Base-by-base conservation (phyloP, 2,888 invertebrate species). In the Drosophila lacicola region DNA sequence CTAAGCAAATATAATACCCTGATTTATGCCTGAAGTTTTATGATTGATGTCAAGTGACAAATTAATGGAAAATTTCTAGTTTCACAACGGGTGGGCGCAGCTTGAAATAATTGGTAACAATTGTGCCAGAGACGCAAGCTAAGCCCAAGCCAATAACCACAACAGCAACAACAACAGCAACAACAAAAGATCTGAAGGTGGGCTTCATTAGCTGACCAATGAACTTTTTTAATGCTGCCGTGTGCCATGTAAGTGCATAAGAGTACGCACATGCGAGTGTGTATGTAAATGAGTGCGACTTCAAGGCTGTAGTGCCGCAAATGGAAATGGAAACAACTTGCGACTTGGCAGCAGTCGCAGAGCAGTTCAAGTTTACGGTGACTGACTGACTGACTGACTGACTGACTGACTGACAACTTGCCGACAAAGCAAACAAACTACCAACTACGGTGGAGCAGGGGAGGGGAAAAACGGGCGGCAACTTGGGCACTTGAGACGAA, bases 191-290 rank as follows among this genome's bases (percentile, higher is more conserved):
- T 41, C 57, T 70, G 86, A 82, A 88, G 82, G 86, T 85, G 88
- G 88, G 70, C 74, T 77, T 65, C 68, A 68, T 81, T 71, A 61
- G 72, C 69, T 87, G 81, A 87, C 71, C 85, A 79, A 78, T 82
- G 82, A 82, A 82, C 82, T 81, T 72, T 74, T 74, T 67, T 63
- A 62, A 62, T 64, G 0, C 2, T 29, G 29, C 29, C 29, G 49
- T 73, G 49, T 73, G 79, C 60, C 75, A 69, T 75, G 79, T 75
- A 69, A 76, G 57, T 70, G 75, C 75, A 74, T 58, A 47, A 64
- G 69, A 69, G 49, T 69, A 54, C 63, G 51, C 70, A 58, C 37
- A 60, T 14, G 34, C 4, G 29, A 19, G 51, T 4, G 14, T 55
- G 47, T 61, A 74, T 79, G 79, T 74, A 75, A 79, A 79, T 75